Percentiles rank a stretch among this genome's conserved stretches.
Evolutionary conservation across 2,113 vertebrate genomes (phyloP).

Genomic region (Archilochus colubris): DNA sequence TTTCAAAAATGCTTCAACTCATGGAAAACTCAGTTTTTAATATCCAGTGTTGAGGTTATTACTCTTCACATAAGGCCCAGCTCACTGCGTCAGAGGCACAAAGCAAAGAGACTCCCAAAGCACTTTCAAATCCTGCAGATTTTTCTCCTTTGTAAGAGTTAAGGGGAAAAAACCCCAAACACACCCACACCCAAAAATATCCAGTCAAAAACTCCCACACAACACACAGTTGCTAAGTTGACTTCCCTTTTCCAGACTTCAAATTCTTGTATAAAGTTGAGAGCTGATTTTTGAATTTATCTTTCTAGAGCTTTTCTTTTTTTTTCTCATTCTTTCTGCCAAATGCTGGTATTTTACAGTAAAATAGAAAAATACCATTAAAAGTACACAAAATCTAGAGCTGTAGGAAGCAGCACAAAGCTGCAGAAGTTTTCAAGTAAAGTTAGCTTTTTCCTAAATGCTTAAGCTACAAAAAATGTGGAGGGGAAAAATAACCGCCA

Average conservation of each 20-base stretch:
- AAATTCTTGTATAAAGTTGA: neutral
- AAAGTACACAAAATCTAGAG: slow-evolving; percentile 16
- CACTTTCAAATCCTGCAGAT: neutral
- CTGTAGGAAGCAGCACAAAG: neutral
- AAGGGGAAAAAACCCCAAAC: neutral
- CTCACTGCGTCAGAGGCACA: neutral
- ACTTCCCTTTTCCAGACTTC: neutral
- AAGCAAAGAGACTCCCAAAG: neutral
- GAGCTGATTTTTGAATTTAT: neutral
- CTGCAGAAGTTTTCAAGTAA: slow-evolving; percentile 10
- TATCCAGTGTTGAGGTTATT: neutral
- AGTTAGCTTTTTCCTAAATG: slow-evolving; percentile 17
- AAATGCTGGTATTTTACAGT: neutral
- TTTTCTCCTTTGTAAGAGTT: neutral
- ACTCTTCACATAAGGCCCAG: neutral
- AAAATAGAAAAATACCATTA: neutral
- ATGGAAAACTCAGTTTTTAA: neutral
- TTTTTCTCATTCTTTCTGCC: neutral
- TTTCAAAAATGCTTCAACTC: neutral
- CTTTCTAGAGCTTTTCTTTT: neutral
- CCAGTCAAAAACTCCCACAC: accelerated
- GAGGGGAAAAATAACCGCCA: too few species aligned
- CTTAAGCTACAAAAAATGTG: neutral
- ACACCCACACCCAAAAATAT: accelerated
- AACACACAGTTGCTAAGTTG: neutral